phyloP scores from a whole-genome alignment of 2,888 invertebrate genomes.

The Hermodice carunculata region DNA sequence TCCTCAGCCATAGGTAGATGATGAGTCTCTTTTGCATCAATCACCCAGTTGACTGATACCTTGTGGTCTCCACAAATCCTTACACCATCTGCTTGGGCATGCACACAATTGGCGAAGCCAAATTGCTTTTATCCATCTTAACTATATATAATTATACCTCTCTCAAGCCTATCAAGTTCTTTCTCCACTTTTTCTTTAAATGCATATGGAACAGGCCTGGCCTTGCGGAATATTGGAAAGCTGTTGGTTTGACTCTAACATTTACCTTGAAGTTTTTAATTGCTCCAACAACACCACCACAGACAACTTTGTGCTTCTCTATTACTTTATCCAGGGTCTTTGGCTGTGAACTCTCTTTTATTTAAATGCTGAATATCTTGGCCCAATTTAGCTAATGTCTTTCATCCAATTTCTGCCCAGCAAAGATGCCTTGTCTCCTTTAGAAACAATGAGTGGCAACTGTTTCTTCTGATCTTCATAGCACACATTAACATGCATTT shows the following conservation, averaged over 20 bases:
- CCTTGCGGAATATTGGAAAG: background rate
- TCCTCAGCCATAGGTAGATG: constrained; percentile 13
- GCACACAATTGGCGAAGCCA: constrained; percentile 17
- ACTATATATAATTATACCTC: background rate
- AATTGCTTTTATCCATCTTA: background rate
- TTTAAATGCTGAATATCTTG: background rate
- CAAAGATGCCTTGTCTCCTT: background rate
- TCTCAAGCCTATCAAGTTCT: constrained; percentile 1
- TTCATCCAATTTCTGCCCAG: background rate
- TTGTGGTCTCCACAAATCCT: constrained; percentile 16
- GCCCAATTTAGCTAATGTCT: background rate
- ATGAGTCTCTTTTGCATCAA: constrained; percentile 2
- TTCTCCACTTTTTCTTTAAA: background rate
- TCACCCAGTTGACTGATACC: constrained; percentile 5
- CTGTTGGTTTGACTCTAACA: background rate
- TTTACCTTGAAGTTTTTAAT: background rate
- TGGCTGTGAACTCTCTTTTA: background rate
- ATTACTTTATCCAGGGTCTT: background rate
- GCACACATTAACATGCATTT: background rate
- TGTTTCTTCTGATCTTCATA: background rate
- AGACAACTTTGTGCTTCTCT: background rate
- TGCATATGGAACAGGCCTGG: constrained; percentile 9
- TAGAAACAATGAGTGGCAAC: background rate
- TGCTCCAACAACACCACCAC: background rate
- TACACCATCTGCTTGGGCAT: background rate